Percentiles rank a stretch among this genome's conserved stretches.
These are phyloP conservation scores for Frankliniella intonsa DNA, from an alignment of 2,888 invertebrate genomes.

Conservation along the genomic window DNA sequence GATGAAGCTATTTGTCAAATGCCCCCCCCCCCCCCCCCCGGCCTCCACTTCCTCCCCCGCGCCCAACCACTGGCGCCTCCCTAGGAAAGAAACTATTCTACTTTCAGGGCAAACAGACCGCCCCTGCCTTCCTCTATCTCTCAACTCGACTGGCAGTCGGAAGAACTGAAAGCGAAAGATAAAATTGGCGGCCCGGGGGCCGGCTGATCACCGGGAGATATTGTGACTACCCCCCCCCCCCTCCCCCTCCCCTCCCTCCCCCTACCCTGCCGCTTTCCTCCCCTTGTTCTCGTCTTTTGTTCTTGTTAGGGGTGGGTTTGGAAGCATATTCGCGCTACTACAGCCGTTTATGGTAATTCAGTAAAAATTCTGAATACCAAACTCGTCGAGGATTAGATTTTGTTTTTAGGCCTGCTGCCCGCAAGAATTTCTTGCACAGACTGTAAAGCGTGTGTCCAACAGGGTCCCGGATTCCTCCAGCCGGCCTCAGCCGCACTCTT, in stretches of 20 bases:
- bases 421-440: too few species aligned
- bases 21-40: conserved; percentile 33
- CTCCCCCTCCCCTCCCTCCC: too few species aligned
- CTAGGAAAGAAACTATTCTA: conserved; percentile 11
- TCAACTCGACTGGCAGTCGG: background rate
- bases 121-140: conserved; percentile 30
- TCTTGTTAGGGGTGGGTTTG: too few species aligned
- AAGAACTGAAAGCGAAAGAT: background rate
- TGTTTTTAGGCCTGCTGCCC: too few species aligned
- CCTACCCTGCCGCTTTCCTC: too few species aligned
- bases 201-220: background rate
- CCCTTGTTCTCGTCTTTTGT: too few species aligned
- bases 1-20: conserved; percentile 19
- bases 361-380: too few species aligned
- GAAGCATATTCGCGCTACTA: too few species aligned
- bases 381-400: too few species aligned
- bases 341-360: too few species aligned
- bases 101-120: background rate
- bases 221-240: too few species aligned
- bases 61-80: conserved; percentile 34
- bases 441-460: background rate
- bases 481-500: background rate
- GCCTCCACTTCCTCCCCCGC: background rate
- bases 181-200: background rate
- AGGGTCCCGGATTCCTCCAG: background rate